Evolutionary conservation across 2,113 vertebrate species (phyloP).

Genomic region (Epinephelus moara): DNA sequence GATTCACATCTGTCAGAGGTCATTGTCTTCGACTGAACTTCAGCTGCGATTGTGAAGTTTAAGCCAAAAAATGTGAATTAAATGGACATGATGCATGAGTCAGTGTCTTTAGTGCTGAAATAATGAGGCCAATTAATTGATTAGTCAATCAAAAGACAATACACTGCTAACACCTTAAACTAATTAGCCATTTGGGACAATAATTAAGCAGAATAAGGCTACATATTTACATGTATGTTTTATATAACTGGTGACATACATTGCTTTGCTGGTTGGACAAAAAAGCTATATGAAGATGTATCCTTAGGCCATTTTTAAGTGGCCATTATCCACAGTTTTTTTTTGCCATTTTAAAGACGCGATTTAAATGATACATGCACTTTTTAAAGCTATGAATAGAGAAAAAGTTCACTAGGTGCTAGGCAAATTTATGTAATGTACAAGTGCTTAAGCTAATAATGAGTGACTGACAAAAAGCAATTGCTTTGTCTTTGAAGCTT

Average conservation of each 20-base stretch:
- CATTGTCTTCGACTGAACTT: constrained; percentile 4
- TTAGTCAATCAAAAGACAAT: not conserved
- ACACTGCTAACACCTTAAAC: not conserved
- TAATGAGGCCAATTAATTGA: not conserved
- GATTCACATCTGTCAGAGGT: constrained; percentile 56
- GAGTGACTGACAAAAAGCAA: no score
- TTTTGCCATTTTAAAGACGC: not conserved
- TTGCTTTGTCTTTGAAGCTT: no score
- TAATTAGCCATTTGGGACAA: not conserved
- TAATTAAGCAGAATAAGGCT: not conserved
- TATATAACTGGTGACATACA: no score
- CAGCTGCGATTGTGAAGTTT: constrained; percentile 6
- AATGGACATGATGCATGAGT: not conserved
- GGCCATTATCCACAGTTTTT: not conserved
- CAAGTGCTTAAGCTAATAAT: no score
- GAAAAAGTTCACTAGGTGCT: no score
- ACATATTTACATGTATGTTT: no score
- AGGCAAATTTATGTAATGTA: no score
- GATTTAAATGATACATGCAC: no score
- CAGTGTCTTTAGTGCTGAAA: not conserved
- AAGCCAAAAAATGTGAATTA: not conserved
- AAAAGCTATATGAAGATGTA: not conserved
- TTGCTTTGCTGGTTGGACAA: not conserved
- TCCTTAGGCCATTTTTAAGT: not conserved
- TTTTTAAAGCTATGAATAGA: no score